Evolutionary conservation across 1,140 invertebrate genomes (phyloP).

Genomic region (Neomicropteryx cornuta): DNA sequence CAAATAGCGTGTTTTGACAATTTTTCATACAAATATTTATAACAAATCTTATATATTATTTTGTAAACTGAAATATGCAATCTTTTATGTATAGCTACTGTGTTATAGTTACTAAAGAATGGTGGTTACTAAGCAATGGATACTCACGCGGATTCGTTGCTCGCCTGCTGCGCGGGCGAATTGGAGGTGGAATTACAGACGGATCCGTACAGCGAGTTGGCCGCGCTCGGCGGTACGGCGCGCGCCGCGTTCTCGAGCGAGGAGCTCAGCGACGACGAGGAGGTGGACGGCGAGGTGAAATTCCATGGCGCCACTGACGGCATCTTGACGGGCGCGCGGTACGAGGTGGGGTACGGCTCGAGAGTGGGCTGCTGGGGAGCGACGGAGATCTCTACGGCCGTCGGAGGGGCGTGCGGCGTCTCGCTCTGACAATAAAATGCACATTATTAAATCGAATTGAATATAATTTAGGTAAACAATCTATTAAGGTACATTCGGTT

Average conservation of each 20-base stretch:
- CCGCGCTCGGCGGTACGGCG: constrained; percentile 8
- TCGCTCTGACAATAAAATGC: neutral
- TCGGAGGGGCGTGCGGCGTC: neutral
- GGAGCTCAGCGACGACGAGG: constrained; percentile 1
- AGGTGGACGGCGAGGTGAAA: neutral
- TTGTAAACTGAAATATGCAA: neutral
- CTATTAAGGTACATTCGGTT: neutral
- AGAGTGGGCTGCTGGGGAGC: neutral
- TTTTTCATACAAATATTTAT: neutral
- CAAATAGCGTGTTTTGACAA: too few relatives aligned
- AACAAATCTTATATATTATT: neutral
- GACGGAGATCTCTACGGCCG: too few relatives aligned
- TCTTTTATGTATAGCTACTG: neutral
- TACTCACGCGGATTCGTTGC: neutral
- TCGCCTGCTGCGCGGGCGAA: constrained; percentile 8
- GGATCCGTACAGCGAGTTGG: constrained; percentile 13
- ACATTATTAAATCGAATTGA: neutral
- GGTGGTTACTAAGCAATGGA: neutral
- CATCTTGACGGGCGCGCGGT: neutral
- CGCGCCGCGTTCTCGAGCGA: neutral
- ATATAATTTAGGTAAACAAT: neutral
- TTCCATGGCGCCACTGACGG: neutral
- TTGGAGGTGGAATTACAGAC: constrained; percentile 14
- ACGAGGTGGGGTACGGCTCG: neutral
- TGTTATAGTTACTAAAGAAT: neutral